Conservation (phyloP, 2,888 invertebrate species). For the Pediacus dermestoides region DNA sequence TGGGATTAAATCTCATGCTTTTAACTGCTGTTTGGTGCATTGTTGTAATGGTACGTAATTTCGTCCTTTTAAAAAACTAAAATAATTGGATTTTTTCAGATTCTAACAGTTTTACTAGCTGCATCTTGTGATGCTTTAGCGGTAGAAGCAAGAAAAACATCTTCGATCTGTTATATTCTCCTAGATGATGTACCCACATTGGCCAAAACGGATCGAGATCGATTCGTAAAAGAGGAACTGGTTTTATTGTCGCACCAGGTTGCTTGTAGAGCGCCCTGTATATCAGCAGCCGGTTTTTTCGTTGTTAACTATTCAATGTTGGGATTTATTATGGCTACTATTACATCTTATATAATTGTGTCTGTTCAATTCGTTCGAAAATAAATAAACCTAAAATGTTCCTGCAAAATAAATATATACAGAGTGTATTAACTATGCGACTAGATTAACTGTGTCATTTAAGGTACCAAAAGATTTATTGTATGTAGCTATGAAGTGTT, state of each 20-base stretch:
- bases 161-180: conserved; percentile 12
- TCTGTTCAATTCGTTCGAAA: conserved; percentile 6
- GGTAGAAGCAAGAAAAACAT: conserved; percentile 12
- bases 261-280: conserved; percentile 4
- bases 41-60: conserved; percentile 1
- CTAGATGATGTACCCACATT: conserved; percentile 12
- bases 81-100: conserved; percentile 13
- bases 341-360: conserved; percentile 18
- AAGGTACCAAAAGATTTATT: too few relatives aligned
- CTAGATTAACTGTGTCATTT: too few relatives aligned
- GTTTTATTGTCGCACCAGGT: conserved; percentile 12
- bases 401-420: too few relatives aligned
- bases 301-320: conserved; percentile 14
- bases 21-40: neutral
- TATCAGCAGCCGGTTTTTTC: conserved; percentile 18
- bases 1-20: neutral
- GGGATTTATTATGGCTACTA: conserved; percentile 15
- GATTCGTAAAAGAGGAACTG: conserved; percentile 13
- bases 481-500: too few relatives aligned
- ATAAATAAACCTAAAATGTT: too few relatives aligned
- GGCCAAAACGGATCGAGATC: conserved; percentile 5
- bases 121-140: conserved; percentile 10
- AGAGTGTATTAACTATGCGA: too few relatives aligned
- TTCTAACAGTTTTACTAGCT: conserved; percentile 11
- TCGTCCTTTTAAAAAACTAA: neutral